Evolutionary conservation across 2,888 invertebrate genomes (phyloP), one percentile per base, ranked within the genome.

Genomic region (Caenorhabditis macrosperma): DNA sequence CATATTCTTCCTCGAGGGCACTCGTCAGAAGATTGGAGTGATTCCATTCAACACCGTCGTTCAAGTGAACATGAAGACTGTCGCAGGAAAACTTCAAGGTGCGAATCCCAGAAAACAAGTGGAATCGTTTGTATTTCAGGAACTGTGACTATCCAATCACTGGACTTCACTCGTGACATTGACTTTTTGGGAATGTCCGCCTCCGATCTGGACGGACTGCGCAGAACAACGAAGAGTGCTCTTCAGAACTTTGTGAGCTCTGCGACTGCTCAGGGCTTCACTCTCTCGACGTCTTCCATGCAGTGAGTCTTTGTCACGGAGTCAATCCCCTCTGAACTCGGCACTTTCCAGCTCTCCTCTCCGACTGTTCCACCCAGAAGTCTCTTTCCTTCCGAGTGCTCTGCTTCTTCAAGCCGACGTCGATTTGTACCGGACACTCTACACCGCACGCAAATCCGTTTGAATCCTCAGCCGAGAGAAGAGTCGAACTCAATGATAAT

Each of bases 381-480:
- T 86, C 1, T 69, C 82, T 0, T 66, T 85, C 22, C 63, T 83
- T n/a, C 72, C 71, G 2, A 71, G 69, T 63, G 71, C 82, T 12
- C 50, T 86, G n/a, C 68, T 85, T 9, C 78, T 86, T 10, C 84
- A 86, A 64, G 84, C 84, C 9, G 85, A 86, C 61, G 82, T 85
- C 17, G 86, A 86, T 67, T 72, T 86, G 15, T 86, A 84, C 76
- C 33, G 66, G 52, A 72, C 81, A 5, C 26, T 81, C 10, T 78
- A 78, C 22, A 67, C 75, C 0, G 52, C 75, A 1, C 38, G 75
- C 12, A 54, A 59, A 44, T 30, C 57, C 9, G 48, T 20, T 10
- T 63, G 17, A 57, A 10, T 22, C 12, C 26, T 33, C 57, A 22
- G 3, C 3, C 20, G 6, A 15, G 54, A 30, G 54, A 54, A 24